A percentile compares a stretch with the other conserved stretches of the same genome.
Conservation (phyloP, 2,797 vertebrate genomes). For the Phrynocephalus guinanensis region DNA sequence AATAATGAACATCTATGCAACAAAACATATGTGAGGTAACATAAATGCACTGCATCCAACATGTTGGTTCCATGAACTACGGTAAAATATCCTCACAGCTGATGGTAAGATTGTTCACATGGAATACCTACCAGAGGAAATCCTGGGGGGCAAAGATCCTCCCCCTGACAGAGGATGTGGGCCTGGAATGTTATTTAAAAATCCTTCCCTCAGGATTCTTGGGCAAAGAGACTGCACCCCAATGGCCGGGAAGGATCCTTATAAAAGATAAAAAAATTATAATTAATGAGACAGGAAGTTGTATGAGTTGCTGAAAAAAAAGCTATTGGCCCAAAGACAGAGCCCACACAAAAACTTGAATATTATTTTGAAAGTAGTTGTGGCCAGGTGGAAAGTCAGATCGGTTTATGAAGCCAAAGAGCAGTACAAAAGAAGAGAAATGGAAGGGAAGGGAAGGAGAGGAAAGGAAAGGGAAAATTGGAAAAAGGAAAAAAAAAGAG, state of each 20-base stretch:
- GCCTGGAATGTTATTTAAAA: constrained; percentile 81
- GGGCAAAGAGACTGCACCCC: constrained; percentile 81
- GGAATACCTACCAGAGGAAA: constrained; percentile 81
- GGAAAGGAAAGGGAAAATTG: no score
- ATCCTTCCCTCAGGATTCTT: constrained; percentile 81
- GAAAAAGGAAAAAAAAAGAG: no score
- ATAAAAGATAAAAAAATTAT: constrained; percentile 78
- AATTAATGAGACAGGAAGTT: constrained; percentile 68
- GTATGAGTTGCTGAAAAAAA: constrained; percentile 58
- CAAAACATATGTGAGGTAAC: constrained; percentile 11
- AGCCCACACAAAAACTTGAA: constrained; percentile 34
- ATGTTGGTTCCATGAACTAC: constrained; percentile 6
- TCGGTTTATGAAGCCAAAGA: not conserved
- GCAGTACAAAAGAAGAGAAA: no score
- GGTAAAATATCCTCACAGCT: not conserved
- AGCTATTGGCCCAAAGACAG: constrained; percentile 59
- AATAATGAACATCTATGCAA: constrained; percentile 22
- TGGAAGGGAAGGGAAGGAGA: no score
- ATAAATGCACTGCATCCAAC: constrained; percentile 21
- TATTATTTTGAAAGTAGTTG: constrained; percentile 22
- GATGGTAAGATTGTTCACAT: constrained; percentile 33
- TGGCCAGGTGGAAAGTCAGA: not conserved
- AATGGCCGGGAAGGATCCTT: constrained; percentile 83
- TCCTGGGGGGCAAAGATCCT: constrained; percentile 80
- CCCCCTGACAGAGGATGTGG: constrained; percentile 79